Evolutionary conservation across 2,888 invertebrate genomes (phyloP).

Genomic region (Chalcosyrphus nemorum): DNA sequence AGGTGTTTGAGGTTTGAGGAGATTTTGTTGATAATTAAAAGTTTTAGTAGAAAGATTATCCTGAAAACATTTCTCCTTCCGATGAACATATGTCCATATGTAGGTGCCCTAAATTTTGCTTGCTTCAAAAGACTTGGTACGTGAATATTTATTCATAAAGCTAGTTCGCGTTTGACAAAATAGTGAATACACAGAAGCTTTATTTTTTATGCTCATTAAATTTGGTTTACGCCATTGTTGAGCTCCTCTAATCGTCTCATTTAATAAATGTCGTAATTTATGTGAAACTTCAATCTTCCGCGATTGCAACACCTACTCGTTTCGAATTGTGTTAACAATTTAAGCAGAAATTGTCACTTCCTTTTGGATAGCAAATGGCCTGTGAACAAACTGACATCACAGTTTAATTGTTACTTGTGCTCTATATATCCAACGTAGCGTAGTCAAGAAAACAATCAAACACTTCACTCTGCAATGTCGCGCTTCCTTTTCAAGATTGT

Average conservation of each 20-base stretch:
- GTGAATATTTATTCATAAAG: too few species aligned
- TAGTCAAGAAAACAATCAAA: not conserved
- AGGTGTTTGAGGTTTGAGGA: too few species aligned
- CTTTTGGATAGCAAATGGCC: not conserved
- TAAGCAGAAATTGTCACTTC: not conserved
- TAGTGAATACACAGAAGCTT: too few species aligned
- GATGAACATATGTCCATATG: too few species aligned
- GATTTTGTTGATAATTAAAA: too few species aligned
- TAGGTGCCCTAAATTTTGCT: too few species aligned
- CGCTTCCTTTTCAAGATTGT: conserved; percentile 1
- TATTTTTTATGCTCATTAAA: not conserved
- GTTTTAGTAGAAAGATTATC: too few species aligned
- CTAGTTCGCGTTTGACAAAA: too few species aligned
- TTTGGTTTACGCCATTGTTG: not conserved
- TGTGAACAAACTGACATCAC: not conserved
- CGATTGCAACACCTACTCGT: not conserved
- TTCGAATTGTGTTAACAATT: not conserved
- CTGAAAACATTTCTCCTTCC: too few species aligned
- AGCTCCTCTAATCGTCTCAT: not conserved
- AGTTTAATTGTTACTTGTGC: not conserved
- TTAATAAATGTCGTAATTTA: not conserved
- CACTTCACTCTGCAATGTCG: not conserved
- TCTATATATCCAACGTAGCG: not conserved
- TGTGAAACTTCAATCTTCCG: not conserved
- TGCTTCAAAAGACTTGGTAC: too few species aligned